phyloP scores from a whole-genome alignment of 2,797 vertebrate species.

The Syndactyla subalaris region DNA sequence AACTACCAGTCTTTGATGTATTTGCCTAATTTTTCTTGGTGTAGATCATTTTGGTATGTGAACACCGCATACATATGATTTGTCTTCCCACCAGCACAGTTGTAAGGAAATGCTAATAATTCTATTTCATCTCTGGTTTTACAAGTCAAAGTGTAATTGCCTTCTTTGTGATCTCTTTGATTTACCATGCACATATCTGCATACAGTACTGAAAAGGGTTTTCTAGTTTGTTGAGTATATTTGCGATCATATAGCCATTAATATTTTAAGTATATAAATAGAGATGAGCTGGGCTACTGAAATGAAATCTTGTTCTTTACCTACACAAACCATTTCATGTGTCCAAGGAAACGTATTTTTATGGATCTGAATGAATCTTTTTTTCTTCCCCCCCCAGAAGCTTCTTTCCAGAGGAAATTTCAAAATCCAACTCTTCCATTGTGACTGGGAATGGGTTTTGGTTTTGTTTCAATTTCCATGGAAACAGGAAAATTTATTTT shows the following conservation, averaged over 20 bases:
- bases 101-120: not conserved
- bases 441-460: conserved; percentile 2
- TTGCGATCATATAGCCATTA: not conserved
- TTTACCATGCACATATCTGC: not conserved
- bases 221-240: not conserved
- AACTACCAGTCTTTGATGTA: not conserved
- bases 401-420: conserved; percentile 18
- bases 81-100: not conserved
- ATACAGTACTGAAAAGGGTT: not conserved
- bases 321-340: not conserved
- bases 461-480: conserved; percentile 19
- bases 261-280: not conserved
- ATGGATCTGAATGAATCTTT: not conserved
- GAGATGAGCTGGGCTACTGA: not conserved
- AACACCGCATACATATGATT: not conserved
- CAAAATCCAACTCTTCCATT: conserved; percentile 34
- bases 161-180: not conserved
- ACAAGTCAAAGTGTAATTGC: not conserved
- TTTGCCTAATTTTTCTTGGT: not conserved
- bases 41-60: not conserved
- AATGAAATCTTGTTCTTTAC: not conserved
- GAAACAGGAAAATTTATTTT: conserved; percentile 4
- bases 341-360: not conserved
- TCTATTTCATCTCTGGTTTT: not conserved
- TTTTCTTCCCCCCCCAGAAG: not conserved